phyloP scores from a whole-genome alignment of 1,140 invertebrate species.

The Drosophila sulfurigaster region DNA sequence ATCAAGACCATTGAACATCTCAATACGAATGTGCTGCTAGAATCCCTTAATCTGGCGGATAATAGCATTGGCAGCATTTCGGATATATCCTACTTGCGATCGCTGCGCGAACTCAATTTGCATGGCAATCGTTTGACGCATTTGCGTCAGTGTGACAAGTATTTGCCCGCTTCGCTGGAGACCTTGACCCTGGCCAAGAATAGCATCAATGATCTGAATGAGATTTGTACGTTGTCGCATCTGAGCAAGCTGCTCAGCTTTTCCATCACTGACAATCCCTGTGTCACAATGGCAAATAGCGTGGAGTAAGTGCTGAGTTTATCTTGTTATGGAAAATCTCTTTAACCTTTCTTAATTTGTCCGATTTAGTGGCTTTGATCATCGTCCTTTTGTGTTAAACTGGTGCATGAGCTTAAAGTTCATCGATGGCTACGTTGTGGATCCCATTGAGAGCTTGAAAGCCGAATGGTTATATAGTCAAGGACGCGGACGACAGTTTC shows the following conservation, averaged over 20 bases:
- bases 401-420: slow-evolving; percentile 95
- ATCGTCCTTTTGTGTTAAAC: slow-evolving; percentile 96
- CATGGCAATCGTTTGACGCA: slow-evolving; percentile 94
- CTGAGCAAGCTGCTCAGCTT: slow-evolving; percentile 91
- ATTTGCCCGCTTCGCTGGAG: slow-evolving; percentile 90
- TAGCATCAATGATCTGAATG: slow-evolving; percentile 93
- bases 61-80: slow-evolving; percentile 94
- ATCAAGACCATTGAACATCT: slow-evolving; percentile 94
- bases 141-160: slow-evolving; percentile 92
- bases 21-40: slow-evolving; percentile 91
- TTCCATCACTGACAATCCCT: slow-evolving; percentile 94
- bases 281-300: slow-evolving; percentile 85
- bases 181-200: slow-evolving; percentile 94
- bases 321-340: not conserved
- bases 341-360: not conserved
- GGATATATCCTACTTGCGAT: slow-evolving; percentile 92
- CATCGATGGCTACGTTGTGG: slow-evolving; percentile 95
- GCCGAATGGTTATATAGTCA: slow-evolving; percentile 98
- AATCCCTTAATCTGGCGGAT: slow-evolving; percentile 93
- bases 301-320: slow-evolving; percentile 60
- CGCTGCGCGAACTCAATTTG: slow-evolving; percentile 90
- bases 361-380: slow-evolving; percentile 92
- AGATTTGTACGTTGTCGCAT: slow-evolving; percentile 92
- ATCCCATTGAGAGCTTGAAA: slow-evolving; percentile 95
- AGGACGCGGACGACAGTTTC: slow-evolving; percentile 94